A percentile compares a stretch with the other conserved stretches of the same genome.
phyloP scores from a whole-genome alignment of 2,888 invertebrate species.

The Mesoligia furuncula region DNA sequence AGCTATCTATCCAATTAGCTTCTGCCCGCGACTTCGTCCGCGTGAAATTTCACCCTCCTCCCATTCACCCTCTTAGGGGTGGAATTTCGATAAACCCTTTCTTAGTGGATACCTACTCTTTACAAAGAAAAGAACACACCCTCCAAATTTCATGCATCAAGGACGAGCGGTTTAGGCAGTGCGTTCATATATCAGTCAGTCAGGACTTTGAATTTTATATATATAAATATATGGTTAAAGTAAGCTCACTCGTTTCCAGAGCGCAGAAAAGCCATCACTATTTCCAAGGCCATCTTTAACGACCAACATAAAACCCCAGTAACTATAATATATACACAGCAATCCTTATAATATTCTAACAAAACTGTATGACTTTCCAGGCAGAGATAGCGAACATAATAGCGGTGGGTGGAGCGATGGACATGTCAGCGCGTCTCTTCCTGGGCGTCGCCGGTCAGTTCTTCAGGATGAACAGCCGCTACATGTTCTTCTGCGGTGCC shows the following conservation, averaged over 20 bases:
- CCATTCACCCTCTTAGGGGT: no score
- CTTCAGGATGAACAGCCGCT: conserved; percentile 89
- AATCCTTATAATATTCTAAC: not conserved
- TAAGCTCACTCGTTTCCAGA: not conserved
- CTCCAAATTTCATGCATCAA: no score
- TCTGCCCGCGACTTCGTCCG: no score
- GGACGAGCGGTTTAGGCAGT: no score
- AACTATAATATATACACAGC: not conserved
- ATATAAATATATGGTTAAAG: no score
- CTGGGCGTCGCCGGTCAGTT: conserved; percentile 90
- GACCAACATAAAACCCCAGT: not conserved
- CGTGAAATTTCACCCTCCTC: no score
- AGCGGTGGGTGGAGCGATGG: conserved; percentile 91
- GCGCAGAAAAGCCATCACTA: not conserved
- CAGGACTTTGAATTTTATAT: no score
- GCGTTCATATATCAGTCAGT: no score
- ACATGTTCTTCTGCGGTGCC: conserved; percentile 90
- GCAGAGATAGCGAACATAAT: conserved; percentile 90
- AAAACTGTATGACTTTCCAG: conserved; percentile 68
- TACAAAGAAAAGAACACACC: no score
- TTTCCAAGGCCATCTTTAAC: not conserved
- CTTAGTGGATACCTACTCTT: no score
- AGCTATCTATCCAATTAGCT: no score
- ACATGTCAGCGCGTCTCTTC: conserved; percentile 90
- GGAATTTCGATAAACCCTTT: no score